Percentiles rank a stretch among this genome's conserved stretches.
Conservation (phyloP, 2,113 vertebrate species). For the Myiopsitta monachus region DNA sequence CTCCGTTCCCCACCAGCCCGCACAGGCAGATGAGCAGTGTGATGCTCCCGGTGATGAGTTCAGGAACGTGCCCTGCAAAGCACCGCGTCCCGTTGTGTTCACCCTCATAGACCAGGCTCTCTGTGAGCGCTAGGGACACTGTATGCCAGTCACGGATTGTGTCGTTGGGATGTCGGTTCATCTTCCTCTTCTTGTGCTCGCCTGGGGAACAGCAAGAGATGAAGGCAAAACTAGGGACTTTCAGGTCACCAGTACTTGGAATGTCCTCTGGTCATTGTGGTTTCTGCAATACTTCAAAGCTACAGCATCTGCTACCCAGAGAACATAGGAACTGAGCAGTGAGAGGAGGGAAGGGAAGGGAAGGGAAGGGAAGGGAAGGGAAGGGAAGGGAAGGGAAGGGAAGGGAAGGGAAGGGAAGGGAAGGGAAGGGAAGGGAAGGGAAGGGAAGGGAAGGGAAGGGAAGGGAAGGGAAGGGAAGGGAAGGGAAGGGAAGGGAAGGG, state of each 20-base stretch:
- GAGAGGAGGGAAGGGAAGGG: too few species aligned
- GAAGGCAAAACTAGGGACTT: background rate
- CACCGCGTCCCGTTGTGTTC: background rate
- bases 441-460: background rate
- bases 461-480: too few species aligned
- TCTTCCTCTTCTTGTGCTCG: background rate
- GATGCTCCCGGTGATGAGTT: background rate
- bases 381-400: too few species aligned
- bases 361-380: background rate
- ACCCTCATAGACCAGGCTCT: background rate
- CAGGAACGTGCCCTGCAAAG: rapidly evolving
- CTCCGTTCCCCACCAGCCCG: slow-evolving; percentile 19
- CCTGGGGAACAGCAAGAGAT: background rate
- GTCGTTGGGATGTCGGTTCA: background rate
- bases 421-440: too few species aligned
- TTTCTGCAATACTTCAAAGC: background rate
- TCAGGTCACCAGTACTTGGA: background rate
- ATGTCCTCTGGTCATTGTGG: background rate
- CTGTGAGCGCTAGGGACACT: rapidly evolving
- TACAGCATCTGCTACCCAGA: background rate
- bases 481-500: background rate
- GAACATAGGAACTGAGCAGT: background rate
- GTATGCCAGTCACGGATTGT: background rate
- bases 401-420: too few species aligned
- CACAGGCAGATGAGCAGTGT: background rate